Evolutionary conservation across 2,797 vertebrate species (phyloP).

Genomic region (Enteromius viviparus): DNA sequence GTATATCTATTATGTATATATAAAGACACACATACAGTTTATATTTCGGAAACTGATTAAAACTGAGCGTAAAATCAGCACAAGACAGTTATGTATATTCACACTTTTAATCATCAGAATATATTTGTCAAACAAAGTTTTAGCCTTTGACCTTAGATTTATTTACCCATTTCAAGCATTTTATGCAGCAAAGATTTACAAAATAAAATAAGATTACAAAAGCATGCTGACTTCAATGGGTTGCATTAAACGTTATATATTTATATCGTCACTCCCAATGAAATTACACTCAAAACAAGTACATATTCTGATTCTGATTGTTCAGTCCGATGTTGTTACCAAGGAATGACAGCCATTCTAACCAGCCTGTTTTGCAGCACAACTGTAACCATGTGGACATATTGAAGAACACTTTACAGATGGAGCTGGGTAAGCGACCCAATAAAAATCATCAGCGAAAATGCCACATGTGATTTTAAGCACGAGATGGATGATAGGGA

Average conservation of each 20-base stretch:
- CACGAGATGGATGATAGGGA: constrained; percentile 37
- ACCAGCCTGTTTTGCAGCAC: constrained; percentile 34
- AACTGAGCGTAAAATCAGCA: neutral
- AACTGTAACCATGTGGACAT: constrained; percentile 32
- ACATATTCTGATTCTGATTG: neutral
- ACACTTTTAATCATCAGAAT: neutral
- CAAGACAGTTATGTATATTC: neutral
- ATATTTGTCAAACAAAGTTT: neutral
- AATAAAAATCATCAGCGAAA: constrained; percentile 47
- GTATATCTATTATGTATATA: too few species aligned
- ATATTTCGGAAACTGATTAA: too few species aligned
- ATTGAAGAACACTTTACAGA: constrained; percentile 39
- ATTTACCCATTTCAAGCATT: neutral
- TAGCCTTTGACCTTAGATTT: neutral
- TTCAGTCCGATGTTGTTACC: constrained; percentile 17
- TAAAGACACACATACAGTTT: too few species aligned
- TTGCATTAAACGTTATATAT: neutral
- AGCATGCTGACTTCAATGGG: neutral
- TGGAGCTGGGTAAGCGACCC: constrained; percentile 36
- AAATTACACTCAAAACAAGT: neutral
- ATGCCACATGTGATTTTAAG: constrained; percentile 49
- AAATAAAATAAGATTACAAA: neutral
- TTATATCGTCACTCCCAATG: neutral
- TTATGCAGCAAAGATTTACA: neutral
- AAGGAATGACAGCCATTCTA: constrained; percentile 17